Evolutionary conservation across 1,140 invertebrate genomes (phyloP), one percentile per base, ranked within the genome.

Genomic region (Stratiolaelaps scimitus): DNA sequence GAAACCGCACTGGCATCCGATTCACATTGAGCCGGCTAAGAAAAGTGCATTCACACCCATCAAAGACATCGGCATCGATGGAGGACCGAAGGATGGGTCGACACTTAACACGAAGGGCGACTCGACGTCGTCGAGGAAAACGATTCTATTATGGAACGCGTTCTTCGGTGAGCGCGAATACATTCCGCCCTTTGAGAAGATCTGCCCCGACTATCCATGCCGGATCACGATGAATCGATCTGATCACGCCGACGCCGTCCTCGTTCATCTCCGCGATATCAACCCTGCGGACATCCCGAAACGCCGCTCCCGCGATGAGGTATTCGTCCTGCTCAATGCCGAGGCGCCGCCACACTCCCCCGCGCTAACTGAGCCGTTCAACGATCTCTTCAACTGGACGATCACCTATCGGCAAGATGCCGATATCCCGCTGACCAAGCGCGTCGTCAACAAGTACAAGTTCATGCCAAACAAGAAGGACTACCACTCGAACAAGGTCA

Each of bases 401-500:
- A 66, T 53, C 6, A 70, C 71, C 2, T 71, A 71, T 48, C 66
- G 70, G 30, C 56, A 19, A 2, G 71, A 71, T 60, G 69, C 70
- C 0, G 70, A 71, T 26, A 13, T 71, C 17, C 64, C 19, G 43
- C 44, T 64, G 6, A 64, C 53, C 15, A 71, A 70, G 40, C 67
- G 66, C 10, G 66, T 47, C 26, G 28, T 68, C 13, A 17, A 43
- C 6, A 20, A 47, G 19, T 23, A 47, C 26, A 5, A 30, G 6
- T 23, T 23, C 34, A 68, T 28, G 45, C 20, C 26, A 44, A 44
- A 53, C 20, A 26, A 45, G 13, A 45, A 20, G 17, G 45, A 68
- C n/a, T 56, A 40, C 64, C 46, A 53, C 30, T 10, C 13, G 29
- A 53, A 26, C 15, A 77, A 79, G 67, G 74, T 68, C 6, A 79